phyloP scores from a whole-genome alignment of 2,888 invertebrate genomes.

The Stramonita haemastoma region DNA sequence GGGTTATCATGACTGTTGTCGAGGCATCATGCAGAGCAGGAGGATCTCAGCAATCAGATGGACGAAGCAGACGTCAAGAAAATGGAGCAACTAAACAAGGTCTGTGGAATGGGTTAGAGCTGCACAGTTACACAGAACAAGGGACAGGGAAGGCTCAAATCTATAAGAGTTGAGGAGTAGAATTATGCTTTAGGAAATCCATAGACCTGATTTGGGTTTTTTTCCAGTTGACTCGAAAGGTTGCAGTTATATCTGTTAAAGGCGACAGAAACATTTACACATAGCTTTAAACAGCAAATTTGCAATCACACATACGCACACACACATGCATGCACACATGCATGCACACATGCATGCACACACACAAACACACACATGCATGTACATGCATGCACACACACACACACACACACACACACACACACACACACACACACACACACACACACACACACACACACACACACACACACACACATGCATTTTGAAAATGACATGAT shows the following conservation, averaged over 20 bases:
- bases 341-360: not conserved
- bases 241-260: not conserved
- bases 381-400: not conserved
- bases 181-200: not conserved
- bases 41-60: slow-evolving; percentile 61
- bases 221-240: slow-evolving; percentile 21
- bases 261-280: not conserved
- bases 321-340: not conserved
- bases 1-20: slow-evolving; percentile 68
- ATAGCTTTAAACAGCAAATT: too few species aligned
- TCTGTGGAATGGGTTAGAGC: slow-evolving; percentile 43
- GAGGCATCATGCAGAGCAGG: slow-evolving; percentile 65
- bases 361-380: not conserved
- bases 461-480: too few species aligned
- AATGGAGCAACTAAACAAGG: slow-evolving; percentile 65
- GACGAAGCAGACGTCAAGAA: slow-evolving; percentile 70
- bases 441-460: too few species aligned
- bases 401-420: too few species aligned
- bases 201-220: not conserved
- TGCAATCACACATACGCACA: too few species aligned
- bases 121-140: too few species aligned
- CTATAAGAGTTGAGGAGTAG: too few species aligned
- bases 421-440: too few species aligned
- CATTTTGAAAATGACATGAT: too few species aligned
- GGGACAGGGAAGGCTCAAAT: too few species aligned